These are phyloP conservation scores for Neogale vison DNA, from an alignment of 2,113 vertebrate genomes.

Conservation along the genomic window DNA sequence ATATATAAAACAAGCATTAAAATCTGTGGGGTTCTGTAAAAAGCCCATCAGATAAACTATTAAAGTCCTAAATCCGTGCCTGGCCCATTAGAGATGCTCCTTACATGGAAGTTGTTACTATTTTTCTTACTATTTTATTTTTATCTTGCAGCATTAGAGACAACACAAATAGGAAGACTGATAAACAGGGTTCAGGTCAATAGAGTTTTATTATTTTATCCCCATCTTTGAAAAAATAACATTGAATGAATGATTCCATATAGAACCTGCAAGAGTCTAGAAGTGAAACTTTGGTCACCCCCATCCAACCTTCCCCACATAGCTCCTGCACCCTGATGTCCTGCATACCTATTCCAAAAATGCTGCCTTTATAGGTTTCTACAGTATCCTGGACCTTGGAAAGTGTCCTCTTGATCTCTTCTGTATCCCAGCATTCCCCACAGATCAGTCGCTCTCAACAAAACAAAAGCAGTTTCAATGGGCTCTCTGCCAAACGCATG, in stretches of 20 bases:
- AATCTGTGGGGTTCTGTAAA: not conserved
- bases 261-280: not conserved
- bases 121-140: conserved; percentile 1
- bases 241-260: not conserved
- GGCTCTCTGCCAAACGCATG: conserved; percentile 68
- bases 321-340: not conserved
- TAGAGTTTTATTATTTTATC: not conserved
- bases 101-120: not conserved
- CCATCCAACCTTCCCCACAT: not conserved
- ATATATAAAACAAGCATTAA: not conserved
- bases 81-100: not conserved
- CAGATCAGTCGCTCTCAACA: conserved; percentile 56
- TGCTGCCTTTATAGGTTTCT: not conserved
- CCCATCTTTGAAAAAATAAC: not conserved
- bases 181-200: not conserved
- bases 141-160: not conserved
- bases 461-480: conserved; percentile 75
- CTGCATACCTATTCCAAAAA: conserved; percentile 51
- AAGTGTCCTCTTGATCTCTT: not conserved
- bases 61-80: not conserved
- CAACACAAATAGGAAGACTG: not conserved
- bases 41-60: not conserved
- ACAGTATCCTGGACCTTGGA: conserved; percentile 10
- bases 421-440: conserved; percentile 66
- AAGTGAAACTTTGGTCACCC: not conserved